phyloP scores from a whole-genome alignment of 2,888 invertebrate species.

The Digitonthophagus gazella region DNA sequence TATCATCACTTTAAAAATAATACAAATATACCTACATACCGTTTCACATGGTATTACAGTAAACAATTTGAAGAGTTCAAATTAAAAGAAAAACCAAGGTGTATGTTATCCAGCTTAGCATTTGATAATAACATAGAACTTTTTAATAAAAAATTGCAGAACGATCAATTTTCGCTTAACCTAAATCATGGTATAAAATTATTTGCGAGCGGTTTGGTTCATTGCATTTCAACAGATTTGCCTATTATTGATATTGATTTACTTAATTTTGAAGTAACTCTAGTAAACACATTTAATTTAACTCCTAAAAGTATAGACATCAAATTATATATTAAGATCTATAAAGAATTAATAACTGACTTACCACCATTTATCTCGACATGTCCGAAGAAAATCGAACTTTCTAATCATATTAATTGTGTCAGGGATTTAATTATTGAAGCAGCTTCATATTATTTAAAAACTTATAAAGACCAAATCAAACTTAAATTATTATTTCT shows the following conservation, averaged over 20 bases:
- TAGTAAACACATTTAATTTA: slow-evolving; percentile 20
- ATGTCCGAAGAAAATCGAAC: neutral
- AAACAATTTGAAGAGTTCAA: slow-evolving; percentile 1
- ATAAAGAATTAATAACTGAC: neutral
- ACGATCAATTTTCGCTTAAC: no score
- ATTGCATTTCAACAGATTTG: slow-evolving; percentile 20
- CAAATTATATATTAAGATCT: neutral
- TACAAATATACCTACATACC: slow-evolving; percentile 15
- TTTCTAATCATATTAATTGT: neutral
- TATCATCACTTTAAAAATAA: slow-evolving; percentile 21
- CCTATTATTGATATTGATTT: slow-evolving; percentile 20
- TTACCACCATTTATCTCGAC: no score
- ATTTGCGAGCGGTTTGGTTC: slow-evolving; percentile 16
- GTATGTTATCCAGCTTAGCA: slow-evolving; percentile 20
- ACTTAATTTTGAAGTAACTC: slow-evolving; percentile 17
- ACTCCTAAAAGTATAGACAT: neutral
- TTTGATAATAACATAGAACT: slow-evolving; percentile 8
- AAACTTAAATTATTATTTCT: slow-evolving; percentile 20
- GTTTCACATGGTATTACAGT: slow-evolving; percentile 5
- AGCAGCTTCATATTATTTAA: neutral
- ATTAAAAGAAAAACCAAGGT: slow-evolving; percentile 18
- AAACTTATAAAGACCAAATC: neutral
- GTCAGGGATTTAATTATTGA: neutral
- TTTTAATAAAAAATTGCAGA: neutral
- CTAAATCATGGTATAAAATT: slow-evolving; percentile 1